Evolutionary conservation across 2,888 invertebrate species (phyloP).

Genomic region (Maniola hyperantus): DNA sequence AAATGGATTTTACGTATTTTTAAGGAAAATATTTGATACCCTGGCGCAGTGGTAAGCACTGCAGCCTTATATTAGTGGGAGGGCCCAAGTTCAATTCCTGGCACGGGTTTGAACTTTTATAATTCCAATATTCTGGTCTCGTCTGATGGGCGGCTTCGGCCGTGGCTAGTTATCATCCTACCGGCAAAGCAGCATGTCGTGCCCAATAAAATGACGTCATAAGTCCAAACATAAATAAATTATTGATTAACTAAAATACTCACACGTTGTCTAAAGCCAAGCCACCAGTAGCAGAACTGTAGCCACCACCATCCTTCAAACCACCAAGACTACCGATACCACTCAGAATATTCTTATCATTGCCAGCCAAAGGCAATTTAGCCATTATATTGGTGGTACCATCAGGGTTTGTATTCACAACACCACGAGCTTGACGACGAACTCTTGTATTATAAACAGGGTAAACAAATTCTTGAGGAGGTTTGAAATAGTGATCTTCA

Average conservation of each 20-base stretch:
- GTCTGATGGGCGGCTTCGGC: no score
- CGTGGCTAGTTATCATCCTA: no score
- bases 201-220: no score
- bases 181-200: no score
- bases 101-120: no score
- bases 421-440: conserved; percentile 42
- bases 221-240: no score
- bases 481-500: conserved; percentile 35
- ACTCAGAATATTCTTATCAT: conserved; percentile 43
- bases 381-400: conserved; percentile 42
- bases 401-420: conserved; percentile 44
- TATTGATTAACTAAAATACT: conserved; percentile 42
- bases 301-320: conserved; percentile 41
- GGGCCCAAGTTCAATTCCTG: no score
- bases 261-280: conserved; percentile 50
- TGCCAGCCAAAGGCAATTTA: conserved; percentile 42
- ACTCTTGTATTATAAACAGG: conserved; percentile 37
- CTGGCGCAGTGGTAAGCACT: no score
- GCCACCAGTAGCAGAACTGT: conserved; percentile 46
- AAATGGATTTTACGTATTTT: no score
- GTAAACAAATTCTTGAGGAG: conserved; percentile 34
- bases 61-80: no score
- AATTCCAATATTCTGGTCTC: no score
- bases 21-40: no score
- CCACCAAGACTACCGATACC: conserved; percentile 41